Conservation (phyloP, 2,888 invertebrate species). For the Oscheius sp. region DNA sequence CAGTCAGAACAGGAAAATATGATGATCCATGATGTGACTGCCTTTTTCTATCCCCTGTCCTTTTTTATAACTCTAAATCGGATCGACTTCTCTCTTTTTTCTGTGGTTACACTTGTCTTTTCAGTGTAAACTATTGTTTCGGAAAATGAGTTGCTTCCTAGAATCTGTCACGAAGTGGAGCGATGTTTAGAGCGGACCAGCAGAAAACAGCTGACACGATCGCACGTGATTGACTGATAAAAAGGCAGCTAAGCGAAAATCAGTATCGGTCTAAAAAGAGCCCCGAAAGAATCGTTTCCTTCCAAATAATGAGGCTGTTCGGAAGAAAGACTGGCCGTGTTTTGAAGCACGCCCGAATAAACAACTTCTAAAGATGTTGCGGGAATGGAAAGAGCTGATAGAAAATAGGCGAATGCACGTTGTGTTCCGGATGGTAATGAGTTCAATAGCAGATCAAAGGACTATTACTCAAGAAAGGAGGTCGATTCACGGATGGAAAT, state of each 20-base stretch:
- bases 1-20: no score
- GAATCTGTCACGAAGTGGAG: slow-evolving; percentile 12
- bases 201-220: slow-evolving; percentile 33
- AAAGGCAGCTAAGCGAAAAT: not conserved
- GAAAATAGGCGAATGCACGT: not conserved
- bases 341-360: slow-evolving; percentile 15
- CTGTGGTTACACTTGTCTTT: not conserved
- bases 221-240: slow-evolving; percentile 31
- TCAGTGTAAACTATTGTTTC: slow-evolving; percentile 8
- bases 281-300: not conserved
- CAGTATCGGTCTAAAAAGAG: not conserved
- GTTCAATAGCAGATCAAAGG: slow-evolving; percentile 19
- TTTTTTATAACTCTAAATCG: no score
- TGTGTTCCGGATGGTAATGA: slow-evolving; percentile 17
- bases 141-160: slow-evolving; percentile 11
- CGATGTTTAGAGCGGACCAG: slow-evolving; percentile 20
- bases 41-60: not conserved
- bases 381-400: not conserved
- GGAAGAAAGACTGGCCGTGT: slow-evolving; percentile 1
- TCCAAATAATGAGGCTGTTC: not conserved
- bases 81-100: no score
- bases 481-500: not conserved
- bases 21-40: not conserved
- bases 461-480: slow-evolving; percentile 9
- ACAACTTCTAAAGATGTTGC: slow-evolving; percentile 4